Base-by-base conservation (phyloP, 2,113 vertebrate species). In the Rostratula benghalensis region DNA sequence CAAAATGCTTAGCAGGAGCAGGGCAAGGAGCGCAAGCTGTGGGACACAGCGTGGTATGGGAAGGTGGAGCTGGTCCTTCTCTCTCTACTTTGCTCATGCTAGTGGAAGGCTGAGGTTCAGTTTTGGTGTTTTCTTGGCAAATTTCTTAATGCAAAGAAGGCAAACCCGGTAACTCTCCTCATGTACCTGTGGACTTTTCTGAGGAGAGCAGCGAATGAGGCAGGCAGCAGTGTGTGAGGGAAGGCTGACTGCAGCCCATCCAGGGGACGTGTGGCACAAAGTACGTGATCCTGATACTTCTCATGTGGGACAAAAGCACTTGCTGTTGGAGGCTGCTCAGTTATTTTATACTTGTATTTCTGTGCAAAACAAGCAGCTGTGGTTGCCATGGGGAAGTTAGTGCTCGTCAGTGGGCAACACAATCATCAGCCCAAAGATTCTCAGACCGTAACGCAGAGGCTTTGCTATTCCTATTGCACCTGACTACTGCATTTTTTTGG, bases 341-440 rank as follows among this genome's bases (percentile, higher is more conserved):
- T 80, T 77, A 73, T 43, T 65, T 76, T 48, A 7, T 37, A 67
- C 51, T 92, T 54, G 33, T 51, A 57, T 78, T 91, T 48, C 92
- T 88, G 56, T 74, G 90, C 76, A 35, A 83, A 94, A 11, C 56
- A 31, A 74, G 85, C 70, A 51, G 59, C 79, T 90, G 88, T 0
- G 31, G 95, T 96, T 97, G 88, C 96, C 86, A 93, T 95, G 95
- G 96, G 95, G 79, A 96, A 93, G 92, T 53, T 48, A 11, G 60
- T 33, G 56, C 41, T 71, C 18, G 13, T 86, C 92, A 83, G 83
- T 43, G 95, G 92, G 90, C 86, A 93, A 45, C 60, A 71, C 39
- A 31, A 4, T 74, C 77, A 53, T 61, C 53, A 60, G 54, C 84
- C 51, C 92, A 79, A 67, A 85, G 70, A 54, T 65, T 69, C 59